Conservation (phyloP, 2,113 vertebrate species). For the Gnathonemus echidnorhynchus region DNA sequence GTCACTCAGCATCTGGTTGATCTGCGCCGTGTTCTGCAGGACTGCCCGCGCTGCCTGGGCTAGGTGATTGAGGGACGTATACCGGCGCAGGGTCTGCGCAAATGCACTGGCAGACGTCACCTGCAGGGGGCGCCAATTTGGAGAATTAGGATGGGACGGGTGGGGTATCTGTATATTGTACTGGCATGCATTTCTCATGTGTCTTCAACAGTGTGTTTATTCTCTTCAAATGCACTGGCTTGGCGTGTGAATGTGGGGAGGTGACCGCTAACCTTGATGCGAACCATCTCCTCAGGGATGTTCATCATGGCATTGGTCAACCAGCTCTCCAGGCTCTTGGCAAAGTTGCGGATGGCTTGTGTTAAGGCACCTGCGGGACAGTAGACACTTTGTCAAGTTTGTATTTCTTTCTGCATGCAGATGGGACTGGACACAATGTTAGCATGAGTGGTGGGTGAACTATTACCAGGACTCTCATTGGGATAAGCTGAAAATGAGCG, state of each 20-base stretch:
- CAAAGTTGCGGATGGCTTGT: constrained; percentile 90
- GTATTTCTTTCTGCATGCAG: background rate
- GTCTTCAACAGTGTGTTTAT: background rate
- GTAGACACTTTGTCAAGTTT: background rate
- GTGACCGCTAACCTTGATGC: constrained; percentile 62
- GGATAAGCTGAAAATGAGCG: background rate
- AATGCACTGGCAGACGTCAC: constrained; percentile 66
- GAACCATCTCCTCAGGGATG: constrained; percentile 89
- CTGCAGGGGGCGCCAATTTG: constrained; percentile 43
- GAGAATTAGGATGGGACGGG: background rate
- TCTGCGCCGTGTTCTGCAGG: background rate
- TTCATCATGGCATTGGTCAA: constrained; percentile 84
- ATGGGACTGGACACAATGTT: background rate
- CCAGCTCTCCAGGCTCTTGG: constrained; percentile 49
- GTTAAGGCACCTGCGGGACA: constrained; percentile 80
- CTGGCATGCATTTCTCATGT: background rate
- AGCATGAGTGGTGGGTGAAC: background rate
- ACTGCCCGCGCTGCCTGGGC: background rate
- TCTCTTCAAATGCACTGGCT: background rate
- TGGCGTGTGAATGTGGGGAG: background rate
- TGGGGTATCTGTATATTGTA: background rate
- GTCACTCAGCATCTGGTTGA: background rate
- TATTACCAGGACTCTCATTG: background rate
- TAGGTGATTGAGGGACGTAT: background rate
- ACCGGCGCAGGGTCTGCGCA: background rate